Evolutionary conservation across 2,113 vertebrate species (phyloP).

Genomic region (Mesocricetus auratus): DNA sequence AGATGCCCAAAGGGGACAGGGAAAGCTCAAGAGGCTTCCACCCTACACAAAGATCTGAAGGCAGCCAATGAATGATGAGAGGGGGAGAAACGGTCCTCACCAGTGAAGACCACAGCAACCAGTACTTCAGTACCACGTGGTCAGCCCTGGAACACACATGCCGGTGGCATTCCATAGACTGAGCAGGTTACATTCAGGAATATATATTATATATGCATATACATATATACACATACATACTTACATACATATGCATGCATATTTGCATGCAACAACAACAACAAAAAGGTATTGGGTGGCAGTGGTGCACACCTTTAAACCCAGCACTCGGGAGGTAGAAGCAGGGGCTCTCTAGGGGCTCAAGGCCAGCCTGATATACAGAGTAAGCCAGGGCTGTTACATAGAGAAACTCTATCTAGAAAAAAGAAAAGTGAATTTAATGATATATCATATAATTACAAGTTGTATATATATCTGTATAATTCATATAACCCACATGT

Average conservation of each 20-base stretch:
- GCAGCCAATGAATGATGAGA: not conserved
- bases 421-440: not conserved
- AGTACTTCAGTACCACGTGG: not conserved
- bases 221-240: not conserved
- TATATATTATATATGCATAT: not conserved
- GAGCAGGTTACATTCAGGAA: not conserved
- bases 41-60: not conserved
- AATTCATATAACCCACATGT: too few species aligned
- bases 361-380: not conserved
- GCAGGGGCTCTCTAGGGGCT: not conserved
- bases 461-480: too few species aligned
- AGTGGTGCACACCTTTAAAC: not conserved
- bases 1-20: not conserved
- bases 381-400: not conserved
- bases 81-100: not conserved
- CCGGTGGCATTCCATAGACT: not conserved
- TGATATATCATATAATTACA: too few species aligned
- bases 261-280: not conserved
- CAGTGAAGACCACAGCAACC: not conserved
- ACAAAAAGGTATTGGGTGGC: not conserved
- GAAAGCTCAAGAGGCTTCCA: not conserved
- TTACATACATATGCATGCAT: not conserved
- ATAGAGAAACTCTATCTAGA: not conserved
- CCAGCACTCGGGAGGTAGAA: not conserved
- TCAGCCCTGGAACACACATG: not conserved